Base-by-base conservation (phyloP, 2,888 invertebrate genomes). In the Phymatocera aterrima region DNA sequence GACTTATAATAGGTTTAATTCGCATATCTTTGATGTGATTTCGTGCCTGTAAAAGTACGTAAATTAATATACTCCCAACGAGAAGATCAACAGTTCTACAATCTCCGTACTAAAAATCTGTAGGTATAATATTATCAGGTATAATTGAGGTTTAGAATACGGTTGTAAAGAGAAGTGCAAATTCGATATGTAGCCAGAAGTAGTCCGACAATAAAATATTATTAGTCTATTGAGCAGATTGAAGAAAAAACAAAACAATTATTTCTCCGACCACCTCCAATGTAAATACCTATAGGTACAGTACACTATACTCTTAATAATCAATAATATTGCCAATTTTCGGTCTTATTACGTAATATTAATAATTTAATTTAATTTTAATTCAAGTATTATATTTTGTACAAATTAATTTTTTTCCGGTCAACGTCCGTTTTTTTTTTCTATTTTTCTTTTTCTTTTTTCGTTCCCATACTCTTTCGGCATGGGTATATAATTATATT, bases 151-250 rank as follows among this genome's bases (percentile, higher is more conserved):
- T 72, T 72, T n/a, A n/a, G 72, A 72, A 72, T 72, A 72, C 72
- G 72, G 72, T 72, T 72, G 51, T 51, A 72, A 72, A n/a, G n/a
- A n/a, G n/a, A n/a, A 72, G 51, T 72, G 48, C 48, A 72, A 34
- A 72, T 34, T 72, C 72, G 72, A 72, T 72, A 72, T 51, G 72
- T 72, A 31, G 72, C 72, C 72, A 72, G n/a, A 61, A 72, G 31
- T 43, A 72, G 72, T 51, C 48, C 18, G 12, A 34, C 31, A 34
- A 40, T 24, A 57, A 18, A 37, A 10, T 8, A 37, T 64, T 37
- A 18, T 60, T 18, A 15, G 48, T 72, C 72, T 51, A 72, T 72
- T 72, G 72, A 72, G 72, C 72, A 72, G 51, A 51, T n/a, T n/a
- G 72, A 34, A 34, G 48, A 34, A 43, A 28, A 51, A 72, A 5